A percentile compares a stretch with the other conserved stretches of the same genome.
Evolutionary conservation across 2,888 invertebrate genomes (phyloP).

Genomic region (Homarus gammarus): DNA sequence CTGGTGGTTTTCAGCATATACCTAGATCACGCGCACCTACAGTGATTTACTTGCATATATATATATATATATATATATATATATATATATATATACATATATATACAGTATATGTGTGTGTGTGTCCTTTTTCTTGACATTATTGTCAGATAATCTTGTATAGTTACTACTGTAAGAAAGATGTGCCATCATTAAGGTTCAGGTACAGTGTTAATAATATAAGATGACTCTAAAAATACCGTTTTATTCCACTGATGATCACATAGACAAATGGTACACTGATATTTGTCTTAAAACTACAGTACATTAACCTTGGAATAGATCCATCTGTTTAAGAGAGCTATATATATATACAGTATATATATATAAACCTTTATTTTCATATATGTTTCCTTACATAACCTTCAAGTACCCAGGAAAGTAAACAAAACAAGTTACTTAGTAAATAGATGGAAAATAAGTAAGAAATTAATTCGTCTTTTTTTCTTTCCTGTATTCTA

Average conservation of each 20-base stretch:
- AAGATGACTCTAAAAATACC: constrained; percentile 61
- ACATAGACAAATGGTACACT: constrained; percentile 67
- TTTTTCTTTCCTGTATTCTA: background rate
- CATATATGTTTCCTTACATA: background rate
- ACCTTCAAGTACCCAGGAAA: background rate
- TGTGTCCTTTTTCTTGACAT: background rate
- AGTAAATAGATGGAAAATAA: background rate
- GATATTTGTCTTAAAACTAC: constrained; percentile 57
- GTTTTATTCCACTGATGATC: constrained; percentile 68
- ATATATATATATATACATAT: constrained; percentile 28
- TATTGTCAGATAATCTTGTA: too few relatives aligned
- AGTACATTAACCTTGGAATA: constrained; percentile 36
- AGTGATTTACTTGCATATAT: background rate
- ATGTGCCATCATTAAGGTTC: background rate
- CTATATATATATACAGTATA: constrained; percentile 1
- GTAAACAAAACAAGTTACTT: background rate
- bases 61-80: constrained; percentile 25
- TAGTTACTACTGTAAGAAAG: too few relatives aligned
- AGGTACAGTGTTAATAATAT: background rate
- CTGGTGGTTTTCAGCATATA: too few relatives aligned
- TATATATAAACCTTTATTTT: background rate
- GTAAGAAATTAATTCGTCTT: too few relatives aligned
- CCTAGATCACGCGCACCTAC: too few relatives aligned
- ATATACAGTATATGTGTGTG: background rate
- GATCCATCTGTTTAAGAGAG: constrained; percentile 14